Evolutionary conservation across 2,888 invertebrate genomes (phyloP).

Genomic region (Drosophila eohydei): DNA sequence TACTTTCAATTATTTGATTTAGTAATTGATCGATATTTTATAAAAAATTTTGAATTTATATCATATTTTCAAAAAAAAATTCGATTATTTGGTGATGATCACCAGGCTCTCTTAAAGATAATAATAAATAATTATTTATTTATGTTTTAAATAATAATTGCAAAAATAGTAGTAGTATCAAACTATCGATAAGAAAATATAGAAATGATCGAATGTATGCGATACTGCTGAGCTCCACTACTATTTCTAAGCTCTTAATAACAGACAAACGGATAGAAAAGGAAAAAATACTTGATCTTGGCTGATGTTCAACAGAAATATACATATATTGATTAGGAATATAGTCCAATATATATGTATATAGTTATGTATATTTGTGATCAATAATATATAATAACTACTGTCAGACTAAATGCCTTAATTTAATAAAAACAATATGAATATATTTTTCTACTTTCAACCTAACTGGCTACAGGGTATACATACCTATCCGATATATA

Average conservation of each 20-base stretch:
- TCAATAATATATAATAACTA: not conserved
- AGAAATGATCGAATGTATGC: not conserved
- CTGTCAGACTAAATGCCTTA: no score
- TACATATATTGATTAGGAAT: not conserved
- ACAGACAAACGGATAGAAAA: not conserved
- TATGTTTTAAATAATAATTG: no score
- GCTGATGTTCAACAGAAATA: not conserved
- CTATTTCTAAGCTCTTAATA: not conserved
- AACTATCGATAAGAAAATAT: not conserved
- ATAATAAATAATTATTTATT: no score
- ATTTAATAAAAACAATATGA: not conserved
- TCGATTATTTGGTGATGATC: no score
- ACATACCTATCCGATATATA: slow-evolving; percentile 8
- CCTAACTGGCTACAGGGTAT: slow-evolving; percentile 3
- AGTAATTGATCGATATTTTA: not conserved
- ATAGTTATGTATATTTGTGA: not conserved
- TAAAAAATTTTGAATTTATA: no score
- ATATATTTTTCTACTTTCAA: not conserved
- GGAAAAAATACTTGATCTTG: not conserved
- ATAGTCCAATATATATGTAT: not conserved
- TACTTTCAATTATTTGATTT: not conserved
- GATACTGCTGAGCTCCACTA: not conserved
- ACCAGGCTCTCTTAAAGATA: no score
- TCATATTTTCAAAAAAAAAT: no score
- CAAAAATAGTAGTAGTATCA: no score